A percentile compares a stretch with the other conserved stretches of the same genome.
These are phyloP conservation scores for Eufriesea mexicana DNA, from an alignment of 1,140 invertebrate genomes.

Conservation along the genomic window DNA sequence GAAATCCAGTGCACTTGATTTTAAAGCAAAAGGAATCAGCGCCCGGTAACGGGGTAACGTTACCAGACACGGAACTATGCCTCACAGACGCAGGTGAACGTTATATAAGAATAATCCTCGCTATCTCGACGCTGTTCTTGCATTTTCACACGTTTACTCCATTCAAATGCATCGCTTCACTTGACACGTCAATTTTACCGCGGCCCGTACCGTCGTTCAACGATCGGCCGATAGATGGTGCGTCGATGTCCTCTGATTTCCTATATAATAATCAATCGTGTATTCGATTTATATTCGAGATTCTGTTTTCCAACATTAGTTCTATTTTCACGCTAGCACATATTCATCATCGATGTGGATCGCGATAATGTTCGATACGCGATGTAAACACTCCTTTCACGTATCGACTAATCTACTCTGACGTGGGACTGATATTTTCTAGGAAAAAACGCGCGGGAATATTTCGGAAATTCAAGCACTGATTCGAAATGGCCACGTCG, in stretches of 20 bases:
- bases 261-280: background rate
- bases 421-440: background rate
- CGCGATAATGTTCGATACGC: constrained; percentile 5
- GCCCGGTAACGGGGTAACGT: background rate
- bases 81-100: background rate
- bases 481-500: background rate
- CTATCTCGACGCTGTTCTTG: background rate
- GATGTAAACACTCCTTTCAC: background rate
- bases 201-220: background rate
- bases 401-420: background rate
- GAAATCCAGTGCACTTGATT: background rate
- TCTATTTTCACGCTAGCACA: constrained; percentile 49
- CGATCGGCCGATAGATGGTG: background rate
- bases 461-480: background rate
- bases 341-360: constrained; percentile 25
- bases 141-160: constrained; percentile 35
- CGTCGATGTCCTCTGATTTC: constrained; percentile 30
- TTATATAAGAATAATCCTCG: constrained; percentile 37
- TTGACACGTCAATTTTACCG: background rate
- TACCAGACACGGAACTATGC: background rate
- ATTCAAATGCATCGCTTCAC: background rate
- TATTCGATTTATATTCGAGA: background rate
- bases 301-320: constrained; percentile 6
- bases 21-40: background rate
- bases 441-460: constrained; percentile 1